Evolutionary conservation across 2,113 vertebrate species (phyloP), one percentile per base, ranked within the genome.

Genomic region (Carettochelys insculpta): DNA sequence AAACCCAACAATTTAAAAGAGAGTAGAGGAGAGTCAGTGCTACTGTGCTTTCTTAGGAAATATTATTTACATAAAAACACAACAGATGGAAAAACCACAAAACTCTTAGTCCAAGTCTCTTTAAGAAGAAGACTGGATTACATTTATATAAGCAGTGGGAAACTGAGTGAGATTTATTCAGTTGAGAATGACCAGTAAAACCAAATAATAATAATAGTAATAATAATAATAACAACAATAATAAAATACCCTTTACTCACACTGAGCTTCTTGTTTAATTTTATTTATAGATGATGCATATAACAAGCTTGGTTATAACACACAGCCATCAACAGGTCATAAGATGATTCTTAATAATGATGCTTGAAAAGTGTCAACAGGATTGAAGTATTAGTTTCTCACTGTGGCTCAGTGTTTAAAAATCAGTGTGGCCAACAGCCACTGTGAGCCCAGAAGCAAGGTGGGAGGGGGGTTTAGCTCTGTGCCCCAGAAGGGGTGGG

Each of bases 151-250:
- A 83, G 88, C 48, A 29, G 41, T 76, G 47, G 41, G 29, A 94
- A 91, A 87, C 51, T 48, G 65, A 85, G 56, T 85, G 53, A 77
- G 45, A 87, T 87, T 87, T 81, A 77, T 90, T 91, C 65, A 83
- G 45, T 56, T 5, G 52, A 90, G 88, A 75, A 27, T 12, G 76
- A 79, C 22, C 9, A 87, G 45, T 19, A 83, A 92, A 91, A 92
- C 56, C 48, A 92, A 95, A 95, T 61, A 27, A 45, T 50, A 92
- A 92, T n/a, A n/a, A n/a, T n/a, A n/a, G n/a, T n/a, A n/a, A n/a
- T n/a, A n/a, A n/a, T n/a, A n/a, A n/a, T n/a, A n/a, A n/a, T n/a
- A n/a, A n/a, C n/a, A n/a, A n/a, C n/a, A n/a, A n/a, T n/a, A n/a
- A n/a, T n/a, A n/a, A n/a, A n/a, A n/a, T n/a, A n/a, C n/a, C n/a